Conservation (phyloP, 2,797 vertebrate genomes). For the Rhinoraja longicauda region DNA sequence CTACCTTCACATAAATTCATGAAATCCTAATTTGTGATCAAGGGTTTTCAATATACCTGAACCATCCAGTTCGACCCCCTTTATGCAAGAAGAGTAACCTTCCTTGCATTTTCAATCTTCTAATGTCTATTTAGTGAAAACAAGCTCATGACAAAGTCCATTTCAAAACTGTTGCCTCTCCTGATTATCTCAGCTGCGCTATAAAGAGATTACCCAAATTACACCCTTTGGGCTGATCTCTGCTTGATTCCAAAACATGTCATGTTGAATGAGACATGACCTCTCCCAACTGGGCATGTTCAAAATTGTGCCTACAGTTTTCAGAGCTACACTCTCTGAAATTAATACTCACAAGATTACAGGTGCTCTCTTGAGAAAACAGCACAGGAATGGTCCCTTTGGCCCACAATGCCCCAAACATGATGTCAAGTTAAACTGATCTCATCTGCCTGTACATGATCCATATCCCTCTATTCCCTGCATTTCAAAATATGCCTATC, state of each 20-base stretch:
- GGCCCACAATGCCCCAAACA: too few species aligned
- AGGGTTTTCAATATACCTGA: not conserved
- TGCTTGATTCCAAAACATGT: not conserved
- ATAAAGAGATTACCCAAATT: not conserved
- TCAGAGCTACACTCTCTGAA: not conserved
- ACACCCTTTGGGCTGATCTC: not conserved
- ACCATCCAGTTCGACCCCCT: not conserved
- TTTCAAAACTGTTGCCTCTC: not conserved
- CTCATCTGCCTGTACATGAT: too few species aligned
- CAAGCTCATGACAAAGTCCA: not conserved
- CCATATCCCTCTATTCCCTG: too few species aligned
- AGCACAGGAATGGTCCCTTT: too few species aligned
- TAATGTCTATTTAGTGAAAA: not conserved
- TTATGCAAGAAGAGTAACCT: too few species aligned
- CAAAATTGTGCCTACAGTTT: not conserved
- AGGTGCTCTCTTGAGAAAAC: not conserved
- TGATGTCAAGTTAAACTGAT: too few species aligned
- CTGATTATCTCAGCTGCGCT: not conserved
- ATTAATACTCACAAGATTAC: not conserved
- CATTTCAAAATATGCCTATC: too few species aligned
- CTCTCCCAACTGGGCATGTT: not conserved
- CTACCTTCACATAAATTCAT: conserved; percentile 2
- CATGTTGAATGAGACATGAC: not conserved
- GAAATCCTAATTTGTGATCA: not conserved
- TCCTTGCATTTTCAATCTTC: not conserved